Percentiles rank a stretch among this genome's conserved stretches.
Evolutionary conservation across 2,797 vertebrate species (phyloP).

Genomic region (Epinephelus coioides): DNA sequence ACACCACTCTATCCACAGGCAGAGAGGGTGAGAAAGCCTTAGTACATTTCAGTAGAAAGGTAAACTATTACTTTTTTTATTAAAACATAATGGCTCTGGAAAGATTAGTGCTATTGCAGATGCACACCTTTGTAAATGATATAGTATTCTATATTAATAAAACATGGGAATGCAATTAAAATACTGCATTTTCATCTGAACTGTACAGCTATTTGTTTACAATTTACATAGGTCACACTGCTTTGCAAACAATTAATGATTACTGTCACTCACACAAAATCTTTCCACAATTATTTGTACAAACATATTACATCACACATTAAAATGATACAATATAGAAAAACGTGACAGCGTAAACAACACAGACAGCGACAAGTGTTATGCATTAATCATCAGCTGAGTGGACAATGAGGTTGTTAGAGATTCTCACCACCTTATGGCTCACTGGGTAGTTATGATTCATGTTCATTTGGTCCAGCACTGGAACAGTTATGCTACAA

Average conservation of each 20-base stretch:
- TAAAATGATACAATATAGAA: slow-evolving; percentile 49
- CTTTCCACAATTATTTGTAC: slow-evolving; percentile 47
- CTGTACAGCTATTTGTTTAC: slow-evolving; percentile 82
- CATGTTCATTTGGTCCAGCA: slow-evolving; percentile 61
- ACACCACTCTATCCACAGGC: slow-evolving; percentile 71
- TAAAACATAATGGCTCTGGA: slow-evolving; percentile 81
- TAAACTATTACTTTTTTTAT: slow-evolving; percentile 64
- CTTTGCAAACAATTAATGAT: slow-evolving; percentile 48
- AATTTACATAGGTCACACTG: slow-evolving; percentile 65
- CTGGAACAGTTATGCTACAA: slow-evolving; percentile 51
- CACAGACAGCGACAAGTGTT: slow-evolving; percentile 34
- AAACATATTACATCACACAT: slow-evolving; percentile 60
- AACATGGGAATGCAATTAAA: slow-evolving; percentile 86
- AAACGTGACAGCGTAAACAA: slow-evolving; percentile 40
- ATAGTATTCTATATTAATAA: slow-evolving; percentile 77
- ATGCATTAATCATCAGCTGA: slow-evolving; percentile 25
- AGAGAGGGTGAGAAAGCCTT: slow-evolving; percentile 69
- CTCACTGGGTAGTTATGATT: slow-evolving; percentile 30
- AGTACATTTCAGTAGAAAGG: slow-evolving; percentile 78
- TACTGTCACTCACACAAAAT: slow-evolving; percentile 40
- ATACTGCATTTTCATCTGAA: slow-evolving; percentile 82
- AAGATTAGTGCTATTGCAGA: slow-evolving; percentile 72
- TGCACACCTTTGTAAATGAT: slow-evolving; percentile 72
- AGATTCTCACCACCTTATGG: slow-evolving; percentile 14
- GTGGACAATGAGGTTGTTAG: background rate